phyloP scores from a whole-genome alignment of 2,113 vertebrate genomes.

The Lagopus muta region DNA sequence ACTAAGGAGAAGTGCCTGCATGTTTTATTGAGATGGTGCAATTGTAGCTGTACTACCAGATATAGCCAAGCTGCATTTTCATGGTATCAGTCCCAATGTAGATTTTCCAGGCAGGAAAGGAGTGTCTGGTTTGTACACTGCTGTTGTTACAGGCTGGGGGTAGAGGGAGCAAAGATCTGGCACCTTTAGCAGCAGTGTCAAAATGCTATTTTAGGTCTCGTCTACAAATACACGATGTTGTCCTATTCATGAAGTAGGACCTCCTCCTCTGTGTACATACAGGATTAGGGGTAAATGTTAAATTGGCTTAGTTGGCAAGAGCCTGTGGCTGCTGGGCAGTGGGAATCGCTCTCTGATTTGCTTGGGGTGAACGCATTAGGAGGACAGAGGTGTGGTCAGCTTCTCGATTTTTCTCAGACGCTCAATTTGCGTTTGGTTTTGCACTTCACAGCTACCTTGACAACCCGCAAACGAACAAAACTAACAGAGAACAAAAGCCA shows the following conservation, averaged over 20 bases:
- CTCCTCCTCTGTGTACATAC: not conserved
- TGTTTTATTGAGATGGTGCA: not conserved
- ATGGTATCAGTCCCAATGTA: not conserved
- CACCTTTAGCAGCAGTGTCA: not conserved
- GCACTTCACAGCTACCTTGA: not conserved
- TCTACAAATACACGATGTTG: rapidly evolving
- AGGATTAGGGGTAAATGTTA: not conserved
- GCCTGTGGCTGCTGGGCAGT: not conserved
- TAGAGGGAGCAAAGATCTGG: not conserved
- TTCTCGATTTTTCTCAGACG: not conserved
- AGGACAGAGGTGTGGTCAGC: no score
- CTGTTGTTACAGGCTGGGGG: not conserved
- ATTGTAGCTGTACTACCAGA: not conserved
- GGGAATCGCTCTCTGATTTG: not conserved
- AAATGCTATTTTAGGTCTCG: not conserved
- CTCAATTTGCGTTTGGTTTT: not conserved
- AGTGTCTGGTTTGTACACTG: not conserved
- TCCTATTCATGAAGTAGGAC: not conserved
- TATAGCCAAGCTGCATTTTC: not conserved
- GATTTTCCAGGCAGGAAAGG: not conserved
- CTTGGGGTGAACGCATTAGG: not conserved
- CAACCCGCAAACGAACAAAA: not conserved
- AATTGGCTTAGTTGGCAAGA: not conserved
- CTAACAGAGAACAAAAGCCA: not conserved
- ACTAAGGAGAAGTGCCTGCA: not conserved